A percentile compares a stretch with the other conserved stretches of the same genome.
Conservation (phyloP, 1,140 invertebrate genomes). For the Zeugodacus cucurbitae region DNA sequence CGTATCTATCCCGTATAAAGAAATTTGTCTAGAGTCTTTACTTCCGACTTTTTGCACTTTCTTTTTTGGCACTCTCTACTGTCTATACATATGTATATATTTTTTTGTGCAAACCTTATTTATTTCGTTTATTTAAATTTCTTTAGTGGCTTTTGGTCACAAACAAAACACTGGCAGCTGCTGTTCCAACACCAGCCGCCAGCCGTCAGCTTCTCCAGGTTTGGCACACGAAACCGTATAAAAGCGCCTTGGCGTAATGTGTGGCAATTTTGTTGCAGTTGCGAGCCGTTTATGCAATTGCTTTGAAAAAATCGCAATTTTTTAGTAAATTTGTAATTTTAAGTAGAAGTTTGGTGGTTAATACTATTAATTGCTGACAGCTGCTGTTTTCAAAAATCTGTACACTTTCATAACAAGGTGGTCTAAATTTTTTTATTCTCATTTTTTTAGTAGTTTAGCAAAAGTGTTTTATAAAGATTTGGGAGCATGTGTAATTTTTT, state of each 20-base stretch:
- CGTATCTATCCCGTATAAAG: not conserved
- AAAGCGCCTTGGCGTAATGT: not conserved
- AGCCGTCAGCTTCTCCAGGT: not conserved
- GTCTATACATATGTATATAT: not conserved
- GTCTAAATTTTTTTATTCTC: not conserved
- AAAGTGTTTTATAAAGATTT: too few species aligned
- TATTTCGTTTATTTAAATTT: not conserved
- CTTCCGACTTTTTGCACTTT: conserved; percentile 36
- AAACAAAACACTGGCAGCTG: not conserved
- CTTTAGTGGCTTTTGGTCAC: not conserved
- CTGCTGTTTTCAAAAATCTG: not conserved
- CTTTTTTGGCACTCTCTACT: not conserved
- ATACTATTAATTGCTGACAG: not conserved
- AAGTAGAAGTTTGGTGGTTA: not conserved
- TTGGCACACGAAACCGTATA: conserved; percentile 34
- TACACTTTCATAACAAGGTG: not conserved
- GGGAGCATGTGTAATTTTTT: too few species aligned
- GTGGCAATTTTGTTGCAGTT: not conserved
- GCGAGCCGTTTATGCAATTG: not conserved
- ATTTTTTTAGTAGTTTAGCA: not conserved
- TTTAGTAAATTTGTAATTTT: not conserved
- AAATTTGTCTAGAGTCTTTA: not conserved
- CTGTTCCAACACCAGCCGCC: not conserved
- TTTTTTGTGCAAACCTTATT: not conserved
- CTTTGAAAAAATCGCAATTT: not conserved